These are phyloP conservation scores for Linyphia triangularis DNA, from an alignment of 2,888 invertebrate species.

Conservation along the genomic window DNA sequence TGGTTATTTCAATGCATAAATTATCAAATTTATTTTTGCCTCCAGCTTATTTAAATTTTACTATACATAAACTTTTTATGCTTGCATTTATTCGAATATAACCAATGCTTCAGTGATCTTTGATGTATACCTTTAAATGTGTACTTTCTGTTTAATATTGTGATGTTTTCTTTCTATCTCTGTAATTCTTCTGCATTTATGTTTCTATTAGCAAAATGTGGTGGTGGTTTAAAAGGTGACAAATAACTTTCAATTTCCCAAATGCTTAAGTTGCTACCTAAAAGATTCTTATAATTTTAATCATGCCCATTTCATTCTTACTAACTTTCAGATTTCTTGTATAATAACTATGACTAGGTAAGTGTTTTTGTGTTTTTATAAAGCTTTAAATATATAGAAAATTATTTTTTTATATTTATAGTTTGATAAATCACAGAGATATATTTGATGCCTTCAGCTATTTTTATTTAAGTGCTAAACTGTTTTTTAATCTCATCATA, in stretches of 20 bases:
- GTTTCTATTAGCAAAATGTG: slow-evolving; percentile 8
- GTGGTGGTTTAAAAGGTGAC: slow-evolving; percentile 5
- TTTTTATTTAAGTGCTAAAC: too few species aligned
- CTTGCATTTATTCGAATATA: too few species aligned
- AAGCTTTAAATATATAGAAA: too few species aligned
- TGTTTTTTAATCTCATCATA: too few species aligned
- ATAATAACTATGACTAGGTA: slow-evolving; percentile 1
- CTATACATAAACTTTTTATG: too few species aligned
- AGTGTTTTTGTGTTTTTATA: too few species aligned
- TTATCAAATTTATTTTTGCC: too few species aligned
- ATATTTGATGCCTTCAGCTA: too few species aligned
- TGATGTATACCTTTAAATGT: not conserved
- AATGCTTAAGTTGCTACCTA: not conserved
- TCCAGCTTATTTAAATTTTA: too few species aligned
- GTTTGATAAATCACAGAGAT: too few species aligned
- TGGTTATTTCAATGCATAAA: too few species aligned
- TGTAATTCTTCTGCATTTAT: slow-evolving; percentile 1
- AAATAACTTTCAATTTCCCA: not conserved
- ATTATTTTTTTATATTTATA: too few species aligned
- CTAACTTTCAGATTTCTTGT: slow-evolving; percentile 29
- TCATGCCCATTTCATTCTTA: not conserved
- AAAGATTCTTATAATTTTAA: not conserved
- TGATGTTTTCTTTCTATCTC: not conserved
- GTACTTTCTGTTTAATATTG: not conserved
- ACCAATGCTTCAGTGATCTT: not conserved